Evolutionary conservation across 2,113 vertebrate species (phyloP).

Genomic region (Onychostruthus taczanowskii): DNA sequence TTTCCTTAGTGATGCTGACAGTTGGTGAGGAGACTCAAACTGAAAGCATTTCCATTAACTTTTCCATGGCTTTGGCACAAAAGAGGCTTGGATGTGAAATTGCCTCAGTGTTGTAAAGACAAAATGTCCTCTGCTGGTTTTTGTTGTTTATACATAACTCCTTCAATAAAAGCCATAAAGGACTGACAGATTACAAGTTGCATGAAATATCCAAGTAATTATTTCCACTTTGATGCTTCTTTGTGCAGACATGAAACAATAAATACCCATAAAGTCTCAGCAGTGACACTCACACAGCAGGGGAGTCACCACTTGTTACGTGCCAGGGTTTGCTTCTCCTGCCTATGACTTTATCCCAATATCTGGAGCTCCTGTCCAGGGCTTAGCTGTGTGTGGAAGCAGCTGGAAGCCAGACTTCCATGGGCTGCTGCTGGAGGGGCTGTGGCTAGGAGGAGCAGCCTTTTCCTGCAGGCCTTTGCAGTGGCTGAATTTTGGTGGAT

Average conservation of each 20-base stretch:
- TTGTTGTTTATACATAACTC: constrained; percentile 18
- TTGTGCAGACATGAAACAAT: background rate
- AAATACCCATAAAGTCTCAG: constrained; percentile 19
- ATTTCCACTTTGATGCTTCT: constrained; percentile 11
- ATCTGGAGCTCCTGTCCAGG: background rate
- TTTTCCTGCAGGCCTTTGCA: background rate
- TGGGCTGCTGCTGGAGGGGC: background rate
- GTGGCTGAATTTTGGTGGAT: background rate
- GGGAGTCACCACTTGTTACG: background rate
- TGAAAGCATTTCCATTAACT: background rate
- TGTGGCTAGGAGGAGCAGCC: background rate
- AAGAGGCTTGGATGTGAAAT: background rate
- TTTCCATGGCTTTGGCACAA: background rate
- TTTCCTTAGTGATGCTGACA: background rate
- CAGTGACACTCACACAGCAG: background rate
- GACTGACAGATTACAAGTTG: constrained; percentile 12
- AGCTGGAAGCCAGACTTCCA: background rate
- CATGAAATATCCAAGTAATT: constrained; percentile 36
- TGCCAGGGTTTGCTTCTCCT: background rate
- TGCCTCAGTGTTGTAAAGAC: background rate
- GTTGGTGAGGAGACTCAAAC: background rate
- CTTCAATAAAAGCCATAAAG: background rate
- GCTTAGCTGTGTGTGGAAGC: background rate
- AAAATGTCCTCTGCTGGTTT: constrained; percentile 5
- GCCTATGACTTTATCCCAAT: background rate